A percentile compares a stretch with the other conserved stretches of the same genome.
phyloP scores from a whole-genome alignment of 2,113 vertebrate genomes.

The Ariopsis seemanni region DNA sequence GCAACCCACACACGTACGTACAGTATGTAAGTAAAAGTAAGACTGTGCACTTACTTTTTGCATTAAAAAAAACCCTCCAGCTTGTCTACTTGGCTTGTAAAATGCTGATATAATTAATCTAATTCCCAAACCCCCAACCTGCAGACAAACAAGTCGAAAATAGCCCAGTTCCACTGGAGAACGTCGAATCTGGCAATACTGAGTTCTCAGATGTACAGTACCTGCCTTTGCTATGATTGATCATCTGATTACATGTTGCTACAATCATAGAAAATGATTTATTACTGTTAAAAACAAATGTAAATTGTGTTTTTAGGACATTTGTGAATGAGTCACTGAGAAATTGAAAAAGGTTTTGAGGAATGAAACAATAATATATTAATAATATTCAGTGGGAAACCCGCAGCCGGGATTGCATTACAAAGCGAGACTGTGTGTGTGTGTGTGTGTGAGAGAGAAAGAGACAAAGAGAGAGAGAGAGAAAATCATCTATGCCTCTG shows the following conservation, averaged over 20 bases:
- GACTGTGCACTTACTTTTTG: not conserved
- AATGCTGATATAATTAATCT: not conserved
- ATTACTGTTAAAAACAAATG: not conserved
- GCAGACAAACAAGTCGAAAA: not conserved
- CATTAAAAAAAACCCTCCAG: not conserved
- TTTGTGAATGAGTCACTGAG: not conserved
- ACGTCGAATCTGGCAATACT: not conserved
- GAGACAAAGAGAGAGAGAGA: not conserved
- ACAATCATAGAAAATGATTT: not conserved
- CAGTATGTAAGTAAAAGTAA: not conserved
- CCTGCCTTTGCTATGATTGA: not conserved
- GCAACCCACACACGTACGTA: not conserved
- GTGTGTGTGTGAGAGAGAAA: not conserved
- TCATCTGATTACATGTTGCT: not conserved
- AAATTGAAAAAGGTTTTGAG: conserved; percentile 4
- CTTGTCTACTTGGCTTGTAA: not conserved
- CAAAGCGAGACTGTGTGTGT: not conserved
- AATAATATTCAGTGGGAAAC: conserved; percentile 7
- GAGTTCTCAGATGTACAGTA: not conserved
- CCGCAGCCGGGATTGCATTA: conserved; percentile 13
- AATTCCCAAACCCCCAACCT: not conserved
- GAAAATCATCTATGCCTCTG: not conserved
- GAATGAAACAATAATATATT: conserved; percentile 23
- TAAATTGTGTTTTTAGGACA: not conserved
- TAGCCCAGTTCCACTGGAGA: not conserved